Conservation (phyloP, 2,113 vertebrate species). For the Bubo blakistoni region DNA sequence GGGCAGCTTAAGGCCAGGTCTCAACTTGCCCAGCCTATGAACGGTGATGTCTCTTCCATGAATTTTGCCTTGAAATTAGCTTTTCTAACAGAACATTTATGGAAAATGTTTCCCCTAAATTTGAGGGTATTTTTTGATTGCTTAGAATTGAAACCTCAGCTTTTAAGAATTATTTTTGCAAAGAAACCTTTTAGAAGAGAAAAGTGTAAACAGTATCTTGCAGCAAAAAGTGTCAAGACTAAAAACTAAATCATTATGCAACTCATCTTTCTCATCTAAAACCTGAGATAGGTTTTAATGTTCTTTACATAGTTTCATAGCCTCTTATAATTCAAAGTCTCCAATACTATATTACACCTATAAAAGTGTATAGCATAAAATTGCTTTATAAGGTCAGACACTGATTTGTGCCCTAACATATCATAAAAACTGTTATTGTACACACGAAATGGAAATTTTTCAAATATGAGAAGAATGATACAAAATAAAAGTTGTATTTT, state of each 20-base stretch:
- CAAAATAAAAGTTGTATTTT: not conserved
- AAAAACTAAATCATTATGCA: not conserved
- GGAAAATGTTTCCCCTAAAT: not conserved
- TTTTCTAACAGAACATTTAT: not conserved
- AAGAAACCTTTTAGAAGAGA: not conserved
- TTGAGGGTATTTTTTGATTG: not conserved
- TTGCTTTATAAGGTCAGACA: conserved; percentile 30
- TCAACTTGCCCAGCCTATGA: not conserved
- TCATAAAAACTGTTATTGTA: not conserved
- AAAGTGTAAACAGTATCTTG: not conserved
- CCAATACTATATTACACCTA: not conserved
- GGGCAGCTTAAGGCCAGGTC: too few species aligned
- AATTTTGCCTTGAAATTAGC: not conserved
- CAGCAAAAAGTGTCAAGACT: not conserved
- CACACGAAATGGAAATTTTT: not conserved
- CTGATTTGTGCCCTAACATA: not conserved
- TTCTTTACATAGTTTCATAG: conserved; percentile 17
- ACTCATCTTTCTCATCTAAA: not conserved
- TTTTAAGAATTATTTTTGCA: not conserved
- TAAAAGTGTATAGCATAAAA: conserved; percentile 23
- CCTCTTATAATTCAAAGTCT: conserved; percentile 3
- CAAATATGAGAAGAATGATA: not conserved
- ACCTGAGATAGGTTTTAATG: not conserved
- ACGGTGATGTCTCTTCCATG: too few species aligned
- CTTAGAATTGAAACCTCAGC: not conserved